Conservation (phyloP, 1,140 invertebrate genomes). For the Colletes gigas region DNA sequence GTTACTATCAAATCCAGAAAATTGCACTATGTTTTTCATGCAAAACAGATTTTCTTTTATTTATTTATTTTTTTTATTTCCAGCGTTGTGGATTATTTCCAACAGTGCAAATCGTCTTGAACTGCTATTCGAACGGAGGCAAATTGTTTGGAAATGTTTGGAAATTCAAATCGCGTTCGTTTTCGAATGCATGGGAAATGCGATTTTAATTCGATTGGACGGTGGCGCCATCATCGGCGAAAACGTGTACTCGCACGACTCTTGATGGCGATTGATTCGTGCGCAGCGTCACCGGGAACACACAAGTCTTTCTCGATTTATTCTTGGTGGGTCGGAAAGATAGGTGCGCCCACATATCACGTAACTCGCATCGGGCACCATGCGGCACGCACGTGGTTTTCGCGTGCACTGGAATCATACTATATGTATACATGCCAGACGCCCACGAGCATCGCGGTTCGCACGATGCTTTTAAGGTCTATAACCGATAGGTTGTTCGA, state of each 20-base stretch:
- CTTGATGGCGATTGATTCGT: conserved; percentile 3
- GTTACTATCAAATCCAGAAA: no score
- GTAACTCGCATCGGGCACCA: conserved; percentile 39
- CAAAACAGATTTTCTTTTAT: no score
- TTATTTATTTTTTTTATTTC: no score
- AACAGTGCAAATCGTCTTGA: no score
- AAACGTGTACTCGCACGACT: neutral
- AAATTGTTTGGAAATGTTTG: no score
- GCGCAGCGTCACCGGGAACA: neutral
- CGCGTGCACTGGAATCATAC: conserved; percentile 34
- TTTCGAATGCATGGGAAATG: no score
- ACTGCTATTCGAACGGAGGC: no score
- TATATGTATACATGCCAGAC: neutral
- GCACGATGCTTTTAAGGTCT: neutral
- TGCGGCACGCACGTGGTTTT: conserved; percentile 48
- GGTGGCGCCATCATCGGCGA: neutral
- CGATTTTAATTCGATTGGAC: neutral
- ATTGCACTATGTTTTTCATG: no score
- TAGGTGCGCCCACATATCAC: conserved; percentile 55
- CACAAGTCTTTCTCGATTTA: conserved; percentile 23
- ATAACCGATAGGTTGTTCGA: neutral
- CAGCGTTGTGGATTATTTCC: no score
- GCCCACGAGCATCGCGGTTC: neutral
- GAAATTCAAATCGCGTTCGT: neutral
- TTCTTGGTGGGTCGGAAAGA: conserved; percentile 36